These are phyloP conservation scores for Grammomys dolichurus DNA, from an alignment of 2,113 vertebrate genomes.

Conservation along the genomic window DNA sequence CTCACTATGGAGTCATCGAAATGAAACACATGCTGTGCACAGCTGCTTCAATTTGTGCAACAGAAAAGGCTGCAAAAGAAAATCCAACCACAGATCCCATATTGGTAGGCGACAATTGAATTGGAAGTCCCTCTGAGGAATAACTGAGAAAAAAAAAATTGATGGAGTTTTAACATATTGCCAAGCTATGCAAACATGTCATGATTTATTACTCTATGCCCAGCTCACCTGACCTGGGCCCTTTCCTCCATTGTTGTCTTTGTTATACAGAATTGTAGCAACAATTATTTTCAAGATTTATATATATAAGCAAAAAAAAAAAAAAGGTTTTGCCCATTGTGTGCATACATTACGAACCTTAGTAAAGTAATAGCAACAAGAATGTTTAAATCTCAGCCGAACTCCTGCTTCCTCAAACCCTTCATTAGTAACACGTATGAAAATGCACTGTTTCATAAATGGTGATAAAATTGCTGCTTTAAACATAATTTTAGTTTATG, in stretches of 20 bases:
- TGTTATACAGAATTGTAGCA: neutral
- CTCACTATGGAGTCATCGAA: slow-evolving; percentile 47
- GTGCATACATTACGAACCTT: neutral
- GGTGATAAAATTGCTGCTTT: neutral
- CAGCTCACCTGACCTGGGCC: slow-evolving; percentile 3
- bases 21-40: slow-evolving; percentile 72
- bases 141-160: slow-evolving; percentile 34
- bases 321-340: neutral
- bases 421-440: neutral
- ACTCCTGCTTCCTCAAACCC: slow-evolving; percentile 10
- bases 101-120: slow-evolving; percentile 53
- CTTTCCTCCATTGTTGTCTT: slow-evolving; percentile 26
- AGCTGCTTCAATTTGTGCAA: slow-evolving; percentile 74
- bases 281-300: slow-evolving; percentile 39
- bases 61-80: slow-evolving; percentile 65
- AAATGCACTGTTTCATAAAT: neutral
- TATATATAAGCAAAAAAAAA: neutral
- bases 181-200: slow-evolving; percentile 8
- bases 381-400: neutral
- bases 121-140: slow-evolving; percentile 78
- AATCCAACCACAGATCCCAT: slow-evolving; percentile 54
- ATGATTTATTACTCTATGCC: slow-evolving; percentile 62
- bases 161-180: slow-evolving; percentile 58
- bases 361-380: slow-evolving; percentile 24
- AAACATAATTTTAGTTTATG: neutral